phyloP scores from a whole-genome alignment of 2,797 vertebrate genomes.

The Peromyscus nudipes region DNA sequence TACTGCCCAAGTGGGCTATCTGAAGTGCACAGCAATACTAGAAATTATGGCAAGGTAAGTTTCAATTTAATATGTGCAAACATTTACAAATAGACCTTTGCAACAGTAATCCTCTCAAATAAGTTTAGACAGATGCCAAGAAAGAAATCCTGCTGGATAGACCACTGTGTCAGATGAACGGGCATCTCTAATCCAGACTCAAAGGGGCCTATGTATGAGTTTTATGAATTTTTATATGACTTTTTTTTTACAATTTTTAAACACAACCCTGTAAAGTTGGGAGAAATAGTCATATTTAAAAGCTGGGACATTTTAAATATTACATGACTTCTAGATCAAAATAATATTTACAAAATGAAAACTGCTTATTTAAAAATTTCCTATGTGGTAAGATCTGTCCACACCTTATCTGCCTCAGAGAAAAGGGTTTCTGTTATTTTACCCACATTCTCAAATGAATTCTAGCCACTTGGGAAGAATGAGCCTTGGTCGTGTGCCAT shows the following conservation, averaged over 20 bases:
- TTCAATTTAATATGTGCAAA: conserved; percentile 9
- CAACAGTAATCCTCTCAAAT: conserved; percentile 41
- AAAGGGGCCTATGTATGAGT: not conserved
- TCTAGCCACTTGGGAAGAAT: conserved; percentile 46
- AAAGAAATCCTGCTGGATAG: conserved; percentile 9
- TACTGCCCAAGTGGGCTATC: not conserved
- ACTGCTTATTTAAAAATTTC: conserved; percentile 57
- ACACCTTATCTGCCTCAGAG: conserved; percentile 21
- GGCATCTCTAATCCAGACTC: not conserved
- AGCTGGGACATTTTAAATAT: conserved; percentile 34
- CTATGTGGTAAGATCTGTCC: conserved; percentile 32
- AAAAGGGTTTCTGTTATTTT: conserved; percentile 48
- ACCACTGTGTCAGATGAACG: not conserved
- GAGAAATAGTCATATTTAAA: conserved; percentile 56
- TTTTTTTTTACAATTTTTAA: conserved; percentile 61
- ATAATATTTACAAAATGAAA: conserved; percentile 60
- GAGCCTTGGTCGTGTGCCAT: conserved; percentile 6
- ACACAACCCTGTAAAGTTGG: conserved; percentile 2
- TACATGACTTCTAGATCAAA: conserved; percentile 54
- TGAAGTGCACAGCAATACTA: not conserved
- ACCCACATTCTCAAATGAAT: conserved; percentile 58
- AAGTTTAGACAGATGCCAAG: conserved; percentile 6
- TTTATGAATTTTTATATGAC: conserved; percentile 27
- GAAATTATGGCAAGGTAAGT: conserved; percentile 5
- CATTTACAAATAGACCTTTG: conserved; percentile 17